Evolutionary conservation across 2,888 invertebrate genomes (phyloP).

Genomic region (Aelia acuminata): DNA sequence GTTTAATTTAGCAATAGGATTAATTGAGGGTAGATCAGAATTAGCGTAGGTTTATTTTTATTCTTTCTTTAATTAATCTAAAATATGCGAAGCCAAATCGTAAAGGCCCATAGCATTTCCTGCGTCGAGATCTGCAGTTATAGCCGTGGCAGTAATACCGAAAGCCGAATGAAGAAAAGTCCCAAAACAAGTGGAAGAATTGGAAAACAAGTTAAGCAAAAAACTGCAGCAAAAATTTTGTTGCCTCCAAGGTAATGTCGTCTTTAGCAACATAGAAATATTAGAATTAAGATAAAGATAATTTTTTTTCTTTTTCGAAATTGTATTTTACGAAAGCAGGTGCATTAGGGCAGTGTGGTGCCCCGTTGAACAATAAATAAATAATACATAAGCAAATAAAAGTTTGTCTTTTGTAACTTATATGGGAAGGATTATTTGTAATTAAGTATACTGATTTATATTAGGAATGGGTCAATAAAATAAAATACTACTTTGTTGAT

Average conservation of each 20-base stretch:
- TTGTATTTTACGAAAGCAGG: too few relatives aligned
- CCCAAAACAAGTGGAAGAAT: neutral
- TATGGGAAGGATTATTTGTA: too few relatives aligned
- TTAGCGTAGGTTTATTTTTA: neutral
- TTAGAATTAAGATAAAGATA: too few relatives aligned
- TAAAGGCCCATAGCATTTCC: neutral
- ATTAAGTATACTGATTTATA: too few relatives aligned
- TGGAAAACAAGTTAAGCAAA: neutral
- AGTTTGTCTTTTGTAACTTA: too few relatives aligned
- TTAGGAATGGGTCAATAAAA: too few relatives aligned
- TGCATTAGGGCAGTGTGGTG: too few relatives aligned
- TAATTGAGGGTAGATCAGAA: neutral
- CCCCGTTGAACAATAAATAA: too few relatives aligned
- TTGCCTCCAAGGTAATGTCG: neutral
- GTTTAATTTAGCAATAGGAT: neutral
- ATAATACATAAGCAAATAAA: too few relatives aligned
- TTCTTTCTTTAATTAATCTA: neutral
- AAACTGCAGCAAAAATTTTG: neutral
- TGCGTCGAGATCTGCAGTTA: neutral
- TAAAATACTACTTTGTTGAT: too few relatives aligned
- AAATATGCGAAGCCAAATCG: neutral
- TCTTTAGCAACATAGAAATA: too few relatives aligned
- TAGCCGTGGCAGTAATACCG: neutral
- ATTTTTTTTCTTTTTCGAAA: too few relatives aligned
- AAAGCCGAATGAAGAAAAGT: neutral